Percentiles rank a stretch among this genome's conserved stretches.
Evolutionary conservation across 2,797 vertebrate species (phyloP).

Genomic region (Crocodylus rhombifer): DNA sequence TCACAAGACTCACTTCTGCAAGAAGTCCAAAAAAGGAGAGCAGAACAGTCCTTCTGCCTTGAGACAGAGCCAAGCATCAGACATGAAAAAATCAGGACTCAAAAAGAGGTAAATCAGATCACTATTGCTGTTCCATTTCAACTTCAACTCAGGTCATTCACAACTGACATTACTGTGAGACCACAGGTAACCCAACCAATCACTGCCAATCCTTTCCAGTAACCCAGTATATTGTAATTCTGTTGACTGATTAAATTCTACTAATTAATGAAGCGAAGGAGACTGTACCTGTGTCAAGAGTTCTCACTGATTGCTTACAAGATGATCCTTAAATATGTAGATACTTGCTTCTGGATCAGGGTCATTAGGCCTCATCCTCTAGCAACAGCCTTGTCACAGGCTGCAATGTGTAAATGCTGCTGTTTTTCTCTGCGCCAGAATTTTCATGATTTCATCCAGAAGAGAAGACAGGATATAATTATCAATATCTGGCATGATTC

Average conservation of each 20-base stretch:
- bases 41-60: not conserved
- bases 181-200: conserved; percentile 48
- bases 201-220: not conserved
- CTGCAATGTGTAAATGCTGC: not conserved
- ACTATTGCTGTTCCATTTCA: conserved; percentile 55
- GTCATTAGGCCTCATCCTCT: not conserved
- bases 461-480: not conserved
- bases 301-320: not conserved
- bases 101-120: conserved; percentile 11
- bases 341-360: not conserved
- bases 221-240: not conserved
- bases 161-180: conserved; percentile 31
- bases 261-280: not conserved
- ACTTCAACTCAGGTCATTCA: conserved; percentile 53
- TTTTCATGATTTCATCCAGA: not conserved
- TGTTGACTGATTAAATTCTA: not conserved
- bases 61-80: not conserved
- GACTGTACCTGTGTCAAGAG: not conserved
- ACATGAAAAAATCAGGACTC: not conserved
- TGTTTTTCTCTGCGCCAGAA: not conserved
- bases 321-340: not conserved
- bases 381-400: not conserved
- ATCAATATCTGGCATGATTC: accelerated
- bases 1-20: not conserved
- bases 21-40: not conserved